phyloP scores from a whole-genome alignment of 37 sponge, comb jelly and placozoan genomes.

The Aplysina aerophoba region DNA sequence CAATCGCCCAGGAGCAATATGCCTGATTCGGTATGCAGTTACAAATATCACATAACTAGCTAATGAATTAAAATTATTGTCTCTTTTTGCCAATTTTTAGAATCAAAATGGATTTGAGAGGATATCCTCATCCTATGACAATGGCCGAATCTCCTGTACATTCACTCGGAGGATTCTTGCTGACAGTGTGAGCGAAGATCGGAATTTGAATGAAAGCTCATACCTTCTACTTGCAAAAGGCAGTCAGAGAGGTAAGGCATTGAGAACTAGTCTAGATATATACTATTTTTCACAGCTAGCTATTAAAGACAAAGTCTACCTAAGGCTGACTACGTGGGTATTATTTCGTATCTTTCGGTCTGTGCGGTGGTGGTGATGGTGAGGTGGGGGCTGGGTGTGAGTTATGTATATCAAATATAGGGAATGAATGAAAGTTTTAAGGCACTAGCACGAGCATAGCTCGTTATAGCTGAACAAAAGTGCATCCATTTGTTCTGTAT shows the following conservation, averaged over 20 bases:
- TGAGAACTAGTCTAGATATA: too few species aligned
- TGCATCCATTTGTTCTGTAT: too few species aligned
- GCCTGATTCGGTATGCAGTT: background rate
- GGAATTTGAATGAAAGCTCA: background rate
- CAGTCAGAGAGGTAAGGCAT: background rate
- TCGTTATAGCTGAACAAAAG: too few species aligned
- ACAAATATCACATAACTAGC: background rate
- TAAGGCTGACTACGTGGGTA: too few species aligned
- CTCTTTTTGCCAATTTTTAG: background rate
- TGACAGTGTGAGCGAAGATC: background rate
- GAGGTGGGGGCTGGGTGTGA: too few species aligned
- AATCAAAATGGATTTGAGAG: background rate
- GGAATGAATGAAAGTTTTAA: too few species aligned
- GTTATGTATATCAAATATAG: too few species aligned
- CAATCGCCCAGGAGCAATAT: background rate
- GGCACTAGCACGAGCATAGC: too few species aligned
- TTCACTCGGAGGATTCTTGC: slow-evolving; percentile 4
- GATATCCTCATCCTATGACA: background rate
- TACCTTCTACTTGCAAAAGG: background rate
- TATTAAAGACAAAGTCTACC: too few species aligned
- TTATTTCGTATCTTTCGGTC: too few species aligned
- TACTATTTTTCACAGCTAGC: too few species aligned
- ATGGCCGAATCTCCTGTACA: slow-evolving; percentile 10
- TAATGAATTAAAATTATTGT: background rate
- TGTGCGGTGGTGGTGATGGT: too few species aligned